Base-by-base conservation (phyloP, 2,113 vertebrate species). In the Poeciliopsis turrubarensis region DNA sequence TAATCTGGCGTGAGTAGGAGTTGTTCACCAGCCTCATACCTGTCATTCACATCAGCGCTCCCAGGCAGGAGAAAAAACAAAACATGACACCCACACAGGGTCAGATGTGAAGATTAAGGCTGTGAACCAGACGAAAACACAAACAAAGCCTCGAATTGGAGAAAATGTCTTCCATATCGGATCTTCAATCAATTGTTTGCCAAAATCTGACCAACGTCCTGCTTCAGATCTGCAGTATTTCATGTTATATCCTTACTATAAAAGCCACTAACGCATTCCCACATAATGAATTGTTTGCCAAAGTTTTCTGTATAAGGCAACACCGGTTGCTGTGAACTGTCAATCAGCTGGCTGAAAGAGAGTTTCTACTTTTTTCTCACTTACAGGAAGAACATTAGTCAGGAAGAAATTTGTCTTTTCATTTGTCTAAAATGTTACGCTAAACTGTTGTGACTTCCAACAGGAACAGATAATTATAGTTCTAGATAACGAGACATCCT, bases 1-100 rank as follows among this genome's bases (percentile, higher is more conserved):
- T 37, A 79, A 87, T 83, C 81, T 86, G 57, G 39, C 63, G n/a
- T 70, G 57, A 82, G 65, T 44, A 51, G 65, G 47, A 0, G 60
- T 64, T 76, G 60, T 86, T 76, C 8, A 68, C 29, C 27, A 41
- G 68, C 57, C 62, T 84, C 81, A 84, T 75, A 75, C 79, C 75
- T 34, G 62, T 61, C 73, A 54, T 68, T 76, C 85, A 80, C 57
- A 76, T 81, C 71, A 19, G 64, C 27, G 51, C 70, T 66, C 66
- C 39, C 79, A 83, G 32, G 57, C 22, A 13, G 47, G 51, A 57
- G 25, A 54, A 54, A 57, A 57, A 25, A 68, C 22, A 67, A 34
- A 57, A 66, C 32, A 44, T 6, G 57, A 8, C 47, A 30, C 30
- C 32, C 27, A 30, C 68, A 71, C 19, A n/a, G 3, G 31, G 39